Conservation (phyloP, 2,113 vertebrate species). For the Zosterops hypoxanthus region DNA sequence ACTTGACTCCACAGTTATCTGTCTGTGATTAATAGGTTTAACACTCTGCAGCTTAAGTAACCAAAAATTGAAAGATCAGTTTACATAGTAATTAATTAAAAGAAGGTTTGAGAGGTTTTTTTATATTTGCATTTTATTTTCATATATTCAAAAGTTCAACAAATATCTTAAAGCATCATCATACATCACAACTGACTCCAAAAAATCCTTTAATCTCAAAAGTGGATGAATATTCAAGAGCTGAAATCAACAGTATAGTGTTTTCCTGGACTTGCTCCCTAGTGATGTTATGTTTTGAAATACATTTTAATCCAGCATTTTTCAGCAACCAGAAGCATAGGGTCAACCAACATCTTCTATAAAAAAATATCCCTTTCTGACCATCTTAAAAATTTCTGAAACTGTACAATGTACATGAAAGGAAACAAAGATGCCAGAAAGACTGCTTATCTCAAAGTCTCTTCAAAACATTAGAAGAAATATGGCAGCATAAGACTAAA, state of each 20-base stretch:
- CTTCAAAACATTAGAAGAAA: not conserved
- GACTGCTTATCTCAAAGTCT: not conserved
- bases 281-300: not conserved
- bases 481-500: not conserved
- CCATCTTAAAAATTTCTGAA: not conserved
- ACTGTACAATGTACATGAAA: not conserved
- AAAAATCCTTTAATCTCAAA: not conserved
- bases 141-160: not conserved
- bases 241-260: not conserved
- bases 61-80: not conserved
- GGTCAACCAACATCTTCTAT: not conserved
- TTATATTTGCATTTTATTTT: slow-evolving; percentile 38
- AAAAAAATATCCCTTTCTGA: slow-evolving; percentile 11
- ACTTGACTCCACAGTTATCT: not conserved
- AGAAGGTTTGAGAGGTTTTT: not conserved
- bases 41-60: not conserved
- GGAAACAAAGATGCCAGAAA: not conserved
- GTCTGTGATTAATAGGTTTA: not conserved
- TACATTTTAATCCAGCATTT: not conserved
- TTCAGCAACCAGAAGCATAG: not conserved
- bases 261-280: not conserved
- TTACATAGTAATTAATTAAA: not conserved
- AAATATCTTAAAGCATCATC: not conserved
- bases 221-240: not conserved
- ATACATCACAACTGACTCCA: not conserved